These are phyloP conservation scores for Colinus virginianus DNA, from an alignment of 2,113 vertebrate species.

Conservation along the genomic window DNA sequence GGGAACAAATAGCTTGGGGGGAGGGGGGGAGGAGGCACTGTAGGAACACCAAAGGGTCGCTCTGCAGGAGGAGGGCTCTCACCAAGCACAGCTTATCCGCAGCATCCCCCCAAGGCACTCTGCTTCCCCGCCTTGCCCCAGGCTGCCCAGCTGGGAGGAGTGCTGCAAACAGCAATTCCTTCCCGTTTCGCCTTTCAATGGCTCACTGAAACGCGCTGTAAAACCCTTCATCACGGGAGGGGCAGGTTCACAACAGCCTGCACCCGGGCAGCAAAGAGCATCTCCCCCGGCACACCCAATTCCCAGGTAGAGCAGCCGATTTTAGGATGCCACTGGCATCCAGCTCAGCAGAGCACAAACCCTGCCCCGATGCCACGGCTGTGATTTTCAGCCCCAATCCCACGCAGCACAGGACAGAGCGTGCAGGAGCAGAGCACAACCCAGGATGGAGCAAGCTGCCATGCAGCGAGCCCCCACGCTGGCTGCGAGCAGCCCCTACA, in stretches of 20 bases:
- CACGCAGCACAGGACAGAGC: fast-evolving
- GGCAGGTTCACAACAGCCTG: constrained; percentile 27
- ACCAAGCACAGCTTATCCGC: fast-evolving
- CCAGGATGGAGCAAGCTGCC: background rate
- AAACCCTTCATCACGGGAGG: constrained; percentile 9
- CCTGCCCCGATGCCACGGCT: background rate
- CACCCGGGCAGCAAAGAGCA: background rate
- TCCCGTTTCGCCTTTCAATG: background rate
- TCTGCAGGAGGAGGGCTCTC: background rate
- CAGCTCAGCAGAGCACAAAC: background rate
- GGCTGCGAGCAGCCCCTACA: constrained; percentile 59
- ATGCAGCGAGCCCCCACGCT: constrained; percentile 18
- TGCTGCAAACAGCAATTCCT: background rate
- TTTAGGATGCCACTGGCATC: fast-evolving
- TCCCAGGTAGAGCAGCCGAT: background rate
- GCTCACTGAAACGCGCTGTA: background rate
- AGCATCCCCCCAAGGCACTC: background rate
- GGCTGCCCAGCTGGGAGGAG: background rate
- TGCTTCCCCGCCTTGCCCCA: background rate
- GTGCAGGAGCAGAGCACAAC: background rate
- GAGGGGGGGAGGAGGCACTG: background rate
- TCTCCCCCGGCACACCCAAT: fast-evolving
- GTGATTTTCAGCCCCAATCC: background rate
- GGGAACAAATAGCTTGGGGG: background rate
- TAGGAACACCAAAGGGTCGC: background rate